These are phyloP conservation scores for Acropora tenuis DNA, from an alignment of 64 coral and sea anemone genomes.

Conservation along the genomic window DNA sequence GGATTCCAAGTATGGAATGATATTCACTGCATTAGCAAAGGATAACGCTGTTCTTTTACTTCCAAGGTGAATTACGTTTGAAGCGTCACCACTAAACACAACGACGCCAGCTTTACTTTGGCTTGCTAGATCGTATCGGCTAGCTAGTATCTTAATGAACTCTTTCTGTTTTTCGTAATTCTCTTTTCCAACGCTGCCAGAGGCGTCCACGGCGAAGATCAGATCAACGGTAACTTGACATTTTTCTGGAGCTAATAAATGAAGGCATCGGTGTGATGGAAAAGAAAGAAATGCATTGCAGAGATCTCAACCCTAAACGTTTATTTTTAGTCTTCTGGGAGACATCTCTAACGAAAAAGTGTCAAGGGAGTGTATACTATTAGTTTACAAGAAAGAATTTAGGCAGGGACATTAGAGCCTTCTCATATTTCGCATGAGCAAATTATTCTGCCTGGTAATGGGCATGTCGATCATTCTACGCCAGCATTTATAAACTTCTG, in stretches of 20 bases:
- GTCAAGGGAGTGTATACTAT: no score
- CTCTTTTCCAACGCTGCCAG: not conserved
- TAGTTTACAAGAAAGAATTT: no score
- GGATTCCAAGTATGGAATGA: not conserved
- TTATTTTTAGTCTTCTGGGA: no score
- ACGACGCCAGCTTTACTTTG: not conserved
- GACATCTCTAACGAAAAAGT: no score
- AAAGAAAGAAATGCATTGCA: not conserved
- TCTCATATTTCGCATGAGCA: no score
- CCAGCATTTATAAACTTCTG: not conserved
- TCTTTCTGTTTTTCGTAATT: slow-evolving; percentile 25
- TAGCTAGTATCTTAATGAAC: slow-evolving; percentile 16
- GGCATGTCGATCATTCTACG: no score
- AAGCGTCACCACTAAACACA: not conserved
- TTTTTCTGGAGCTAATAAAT: slow-evolving; percentile 6
- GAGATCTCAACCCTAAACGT: not conserved
- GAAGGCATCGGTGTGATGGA: not conserved
- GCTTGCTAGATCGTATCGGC: slow-evolving; percentile 17
- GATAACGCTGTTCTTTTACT: not conserved
- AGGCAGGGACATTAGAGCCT: no score
- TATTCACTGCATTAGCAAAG: not conserved
- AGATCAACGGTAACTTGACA: not conserved
- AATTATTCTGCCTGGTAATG: no score
- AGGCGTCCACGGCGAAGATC: slow-evolving; percentile 20
- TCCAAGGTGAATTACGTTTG: not conserved